phyloP scores from a whole-genome alignment of 1,140 invertebrate species.

The Orchestia grillus region DNA sequence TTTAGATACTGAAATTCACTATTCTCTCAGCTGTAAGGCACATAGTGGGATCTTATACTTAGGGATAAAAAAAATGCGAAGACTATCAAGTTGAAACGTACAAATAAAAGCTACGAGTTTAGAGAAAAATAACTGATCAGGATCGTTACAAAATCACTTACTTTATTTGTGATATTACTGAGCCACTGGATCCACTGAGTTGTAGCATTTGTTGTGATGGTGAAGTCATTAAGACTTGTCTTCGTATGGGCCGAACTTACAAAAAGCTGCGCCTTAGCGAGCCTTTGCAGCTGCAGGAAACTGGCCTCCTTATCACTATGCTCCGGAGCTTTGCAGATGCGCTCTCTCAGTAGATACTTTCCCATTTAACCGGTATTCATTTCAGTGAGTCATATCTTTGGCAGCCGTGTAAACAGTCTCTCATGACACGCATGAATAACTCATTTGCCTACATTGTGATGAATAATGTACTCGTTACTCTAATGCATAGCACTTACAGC shows the following conservation, averaged over 20 bases:
- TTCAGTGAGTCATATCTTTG: background rate
- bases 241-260: background rate
- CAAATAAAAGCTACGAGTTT: background rate
- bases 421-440: background rate
- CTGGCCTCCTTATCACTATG: background rate
- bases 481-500: background rate
- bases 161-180: slow-evolving; percentile 40
- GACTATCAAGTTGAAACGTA: background rate
- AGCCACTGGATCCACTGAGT: slow-evolving; percentile 36
- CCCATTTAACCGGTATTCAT: background rate
- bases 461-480: background rate
- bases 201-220: background rate
- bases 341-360: background rate
- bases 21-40: background rate
- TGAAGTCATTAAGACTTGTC: background rate
- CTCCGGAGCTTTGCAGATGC: background rate
- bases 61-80: background rate
- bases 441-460: background rate
- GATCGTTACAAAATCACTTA: slow-evolving; percentile 28
- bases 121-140: slow-evolving; percentile 28
- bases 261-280: background rate
- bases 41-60: slow-evolving; percentile 1
- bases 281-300: background rate
- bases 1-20: background rate
- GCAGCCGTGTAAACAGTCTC: background rate